Base-by-base conservation (phyloP, 2,797 vertebrate species). In the Moxostoma hubbsi region DNA sequence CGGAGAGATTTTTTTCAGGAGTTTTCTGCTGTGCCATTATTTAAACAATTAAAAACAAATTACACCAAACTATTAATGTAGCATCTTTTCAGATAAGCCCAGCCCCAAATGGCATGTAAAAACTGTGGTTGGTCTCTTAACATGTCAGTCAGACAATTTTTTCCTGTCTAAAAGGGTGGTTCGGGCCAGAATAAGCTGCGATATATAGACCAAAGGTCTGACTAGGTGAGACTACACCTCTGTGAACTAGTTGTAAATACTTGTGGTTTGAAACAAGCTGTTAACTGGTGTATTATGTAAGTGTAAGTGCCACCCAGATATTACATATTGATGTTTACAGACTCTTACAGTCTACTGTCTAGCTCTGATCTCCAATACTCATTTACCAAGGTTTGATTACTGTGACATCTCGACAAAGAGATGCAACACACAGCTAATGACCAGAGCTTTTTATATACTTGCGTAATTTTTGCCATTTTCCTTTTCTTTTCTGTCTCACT, bases 261-360 rank as follows among this genome's bases (percentile, higher is more conserved):
- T 85, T 82, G 61, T 80, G 85, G 45, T 77, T 68, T 47, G 36
- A 89, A 90, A 86, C 84, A 74, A 74, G 79, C 83, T 78, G 80
- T 90, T 89, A 92, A 93, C 89, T 89, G 87, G 88, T 76, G 82
- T 86, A 85, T 86, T 89, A 89, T 89, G 89, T 90, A 72, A 47
- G 45, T 15, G 66, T n/a, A 43, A 73, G 63, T 45, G 71, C 12
- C 81, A 24, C 80, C 24, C 85, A 63, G 76, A 69, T 87, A 86
- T 90, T 82, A 85, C 47, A 85, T 36, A 36, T n/a, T 10, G 57
- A 59, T 57, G 55, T 72, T 86, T 80, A 53, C n/a, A 12, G 36
- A 36, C 36, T 36, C 36, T 36, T 59, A 15, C 13, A 16, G 24
- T 64, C 18, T 71, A n/a, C 45, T 70, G 67, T 50, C 9, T 77